These are phyloP conservation scores for Monomorium pharaonis DNA, from an alignment of 1,140 invertebrate genomes.

Conservation along the genomic window DNA sequence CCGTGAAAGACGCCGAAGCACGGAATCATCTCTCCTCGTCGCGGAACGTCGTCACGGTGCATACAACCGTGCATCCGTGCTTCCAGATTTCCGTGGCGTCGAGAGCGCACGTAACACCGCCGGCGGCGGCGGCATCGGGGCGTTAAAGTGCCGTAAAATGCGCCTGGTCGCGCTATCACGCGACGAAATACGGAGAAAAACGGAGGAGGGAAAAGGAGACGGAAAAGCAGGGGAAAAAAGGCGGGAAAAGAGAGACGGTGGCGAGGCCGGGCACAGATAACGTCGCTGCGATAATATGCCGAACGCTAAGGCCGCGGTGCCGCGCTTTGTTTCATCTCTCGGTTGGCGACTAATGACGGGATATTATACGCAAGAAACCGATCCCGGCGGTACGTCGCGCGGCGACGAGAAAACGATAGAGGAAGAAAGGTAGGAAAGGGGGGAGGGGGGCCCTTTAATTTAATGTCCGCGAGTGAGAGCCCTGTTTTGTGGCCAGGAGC, in stretches of 20 bases:
- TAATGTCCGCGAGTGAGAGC: slow-evolving; percentile 38
- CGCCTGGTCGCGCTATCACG: slow-evolving; percentile 56
- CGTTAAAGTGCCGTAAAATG: slow-evolving; percentile 65
- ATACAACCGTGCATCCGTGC: slow-evolving; percentile 25
- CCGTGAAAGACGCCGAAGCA: slow-evolving; percentile 1
- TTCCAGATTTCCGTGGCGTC: slow-evolving; percentile 28
- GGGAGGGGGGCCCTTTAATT: slow-evolving; percentile 50
- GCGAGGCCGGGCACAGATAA: slow-evolving; percentile 49
- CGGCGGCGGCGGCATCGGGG: slow-evolving; percentile 30
- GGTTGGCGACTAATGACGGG: slow-evolving; percentile 66
- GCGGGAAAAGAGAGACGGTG: too few relatives aligned
- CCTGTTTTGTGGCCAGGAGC: slow-evolving; percentile 20
- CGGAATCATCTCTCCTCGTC: slow-evolving; percentile 20
- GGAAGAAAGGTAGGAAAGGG: neutral
- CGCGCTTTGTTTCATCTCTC: slow-evolving; percentile 63
- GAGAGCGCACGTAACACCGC: neutral
- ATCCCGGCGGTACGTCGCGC: slow-evolving; percentile 51
- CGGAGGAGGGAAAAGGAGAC: neutral
- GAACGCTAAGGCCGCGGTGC: slow-evolving; percentile 42
- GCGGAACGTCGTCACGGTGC: slow-evolving; percentile 37
- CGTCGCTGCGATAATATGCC: slow-evolving; percentile 45
- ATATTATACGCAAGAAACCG: slow-evolving; percentile 69
- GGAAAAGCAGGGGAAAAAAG: neutral
- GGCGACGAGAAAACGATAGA: slow-evolving; percentile 19
- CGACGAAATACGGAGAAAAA: slow-evolving; percentile 33